Evolutionary conservation across 2,797 vertebrate species (phyloP), one percentile per base, ranked within the genome.

Genomic region (Parauchenoglanis ngamensis): DNA sequence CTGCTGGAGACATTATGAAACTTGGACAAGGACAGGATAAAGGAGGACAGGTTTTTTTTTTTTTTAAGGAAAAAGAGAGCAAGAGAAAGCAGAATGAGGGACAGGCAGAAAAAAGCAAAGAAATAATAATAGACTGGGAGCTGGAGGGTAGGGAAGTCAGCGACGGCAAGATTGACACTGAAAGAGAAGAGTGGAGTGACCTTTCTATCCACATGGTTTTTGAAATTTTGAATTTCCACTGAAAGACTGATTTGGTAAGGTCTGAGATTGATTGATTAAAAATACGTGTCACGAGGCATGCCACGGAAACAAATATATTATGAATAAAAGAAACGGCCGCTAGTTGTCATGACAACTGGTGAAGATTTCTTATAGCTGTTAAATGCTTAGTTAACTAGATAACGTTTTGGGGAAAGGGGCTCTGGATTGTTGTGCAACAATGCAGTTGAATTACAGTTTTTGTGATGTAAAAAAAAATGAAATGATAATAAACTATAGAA

Each of bases 121-220:
- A 92, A 92, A 91, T 75, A 87, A 87, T 59, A 63, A 28, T 83
- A 84, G 31, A 77, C 63, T 76, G n/a, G 87, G 65, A 76, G 85
- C 59, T 68, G 44, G 19, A 77, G 78, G 76, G 67, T 52, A 52
- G 57, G 44, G 56, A 81, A 57, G 35, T 84, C 52, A 77, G 76
- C 21, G 13, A 87, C 40, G 28, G 76, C 28, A 10, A n/a, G 78
- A 40, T 3, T 3, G 12, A 40, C 10, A 3, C 7, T 4, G 78
- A 44, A 40, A 80, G 35, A n/a, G 78, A 63, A 25, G 35, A 87
- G 63, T 23, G n/a, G 15, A 46, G 31, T 23, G 81, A 54, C 46
- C 81, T 52, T 83, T 83, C 63, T 54, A 2, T 4, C 25, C 44
- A 21, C 4, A 44, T 67, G 46, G 0, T 3, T 70, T 21, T n/a